Evolutionary conservation across 1,140 invertebrate genomes (phyloP).

Genomic region (Geopemphigus sp.): DNA sequence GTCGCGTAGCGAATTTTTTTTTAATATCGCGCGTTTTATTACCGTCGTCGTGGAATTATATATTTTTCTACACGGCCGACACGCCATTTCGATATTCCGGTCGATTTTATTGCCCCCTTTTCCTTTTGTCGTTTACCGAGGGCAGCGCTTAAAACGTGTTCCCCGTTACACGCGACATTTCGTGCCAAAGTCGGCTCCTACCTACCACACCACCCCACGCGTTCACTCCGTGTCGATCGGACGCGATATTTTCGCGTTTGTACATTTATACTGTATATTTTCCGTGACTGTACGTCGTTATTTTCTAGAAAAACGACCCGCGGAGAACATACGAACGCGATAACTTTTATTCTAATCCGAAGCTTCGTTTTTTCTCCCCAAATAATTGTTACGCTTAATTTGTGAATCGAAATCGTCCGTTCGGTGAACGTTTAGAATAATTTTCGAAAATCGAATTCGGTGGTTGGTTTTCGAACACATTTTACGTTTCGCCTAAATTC

Average conservation of each 20-base stretch:
- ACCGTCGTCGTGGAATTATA: background rate
- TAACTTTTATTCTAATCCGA: too few species aligned
- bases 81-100: constrained; percentile 37
- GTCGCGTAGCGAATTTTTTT: background rate
- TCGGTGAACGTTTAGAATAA: too few species aligned
- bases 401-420: too few species aligned
- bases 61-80: background rate
- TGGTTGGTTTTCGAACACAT: too few species aligned
- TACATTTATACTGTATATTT: too few species aligned
- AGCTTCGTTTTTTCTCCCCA: too few species aligned
- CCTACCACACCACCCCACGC: background rate
- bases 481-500: too few species aligned
- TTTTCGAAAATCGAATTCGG: too few species aligned
- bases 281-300: too few species aligned
- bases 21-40: background rate
- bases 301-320: too few species aligned
- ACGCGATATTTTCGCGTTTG: background rate
- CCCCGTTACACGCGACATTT: constrained; percentile 23
- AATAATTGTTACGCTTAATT: too few species aligned
- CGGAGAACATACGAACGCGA: too few species aligned
- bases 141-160: background rate
- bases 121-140: background rate
- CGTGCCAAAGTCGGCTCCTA: background rate
- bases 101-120: background rate
- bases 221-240: background rate